Evolutionary conservation across 2,797 vertebrate genomes (phyloP).

Genomic region (Heliangelus exortis): DNA sequence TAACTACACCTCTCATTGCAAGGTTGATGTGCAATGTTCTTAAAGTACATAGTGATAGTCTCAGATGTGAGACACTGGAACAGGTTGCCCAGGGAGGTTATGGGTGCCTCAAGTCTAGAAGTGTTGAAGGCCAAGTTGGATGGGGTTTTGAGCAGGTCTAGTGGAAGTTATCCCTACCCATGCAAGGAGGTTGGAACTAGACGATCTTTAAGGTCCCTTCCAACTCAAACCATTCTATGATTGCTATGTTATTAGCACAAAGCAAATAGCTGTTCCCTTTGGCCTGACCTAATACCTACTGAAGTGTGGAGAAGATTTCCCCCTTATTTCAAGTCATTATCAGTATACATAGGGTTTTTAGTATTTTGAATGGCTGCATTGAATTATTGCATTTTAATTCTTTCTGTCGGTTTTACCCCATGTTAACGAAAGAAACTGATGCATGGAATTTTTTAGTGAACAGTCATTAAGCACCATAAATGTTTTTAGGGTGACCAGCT

Average conservation of each 20-base stretch:
- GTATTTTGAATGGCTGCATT: neutral
- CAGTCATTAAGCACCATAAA: neutral
- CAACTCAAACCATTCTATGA: no score
- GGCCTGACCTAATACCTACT: neutral
- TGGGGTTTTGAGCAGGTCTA: no score
- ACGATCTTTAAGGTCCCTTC: no score
- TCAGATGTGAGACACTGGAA: neutral
- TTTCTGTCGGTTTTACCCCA: neutral
- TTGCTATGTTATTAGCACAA: neutral
- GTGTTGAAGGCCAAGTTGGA: no score
- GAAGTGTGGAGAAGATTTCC: neutral
- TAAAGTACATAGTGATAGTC: rapidly evolving
- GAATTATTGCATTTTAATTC: neutral
- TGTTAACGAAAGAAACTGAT: neutral
- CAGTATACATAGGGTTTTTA: neutral
- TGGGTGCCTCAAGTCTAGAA: no score
- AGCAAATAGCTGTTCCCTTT: neutral
- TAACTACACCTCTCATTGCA: neutral
- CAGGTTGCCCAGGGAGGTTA: no score
- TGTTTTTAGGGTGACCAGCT: neutral
- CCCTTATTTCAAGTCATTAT: neutral
- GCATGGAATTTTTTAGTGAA: neutral
- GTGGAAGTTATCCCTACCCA: no score
- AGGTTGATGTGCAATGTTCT: neutral
- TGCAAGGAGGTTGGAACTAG: no score